Percentiles rank a stretch among this genome's conserved stretches.
Conservation (phyloP, 2,113 vertebrate genomes). For the Genyomyrus donnyi region DNA sequence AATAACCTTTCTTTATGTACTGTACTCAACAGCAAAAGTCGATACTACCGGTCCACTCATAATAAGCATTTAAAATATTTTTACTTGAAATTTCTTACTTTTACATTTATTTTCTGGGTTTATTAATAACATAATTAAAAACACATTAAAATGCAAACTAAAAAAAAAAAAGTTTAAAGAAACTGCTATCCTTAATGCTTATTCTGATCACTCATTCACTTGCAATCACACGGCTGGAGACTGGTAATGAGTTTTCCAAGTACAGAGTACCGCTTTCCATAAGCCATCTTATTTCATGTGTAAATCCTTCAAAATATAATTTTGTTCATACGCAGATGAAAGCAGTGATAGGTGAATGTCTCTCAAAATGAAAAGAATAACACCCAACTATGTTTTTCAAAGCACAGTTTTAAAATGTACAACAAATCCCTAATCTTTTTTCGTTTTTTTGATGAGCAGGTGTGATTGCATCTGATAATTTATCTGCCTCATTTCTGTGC, state of each 20-base stretch:
- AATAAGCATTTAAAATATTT: background rate
- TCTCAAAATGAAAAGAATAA: background rate
- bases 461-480: background rate
- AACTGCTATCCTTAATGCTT: background rate
- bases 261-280: background rate
- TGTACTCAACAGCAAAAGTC: background rate
- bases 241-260: slow-evolving; percentile 1
- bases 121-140: background rate
- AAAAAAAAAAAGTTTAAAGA: background rate
- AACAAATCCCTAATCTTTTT: background rate
- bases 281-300: slow-evolving; percentile 2
- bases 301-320: slow-evolving; percentile 8
- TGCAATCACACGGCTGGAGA: background rate
- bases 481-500: background rate
- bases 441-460: background rate
- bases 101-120: background rate
- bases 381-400: background rate
- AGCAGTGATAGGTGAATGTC: background rate
- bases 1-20: background rate
- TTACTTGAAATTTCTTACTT: background rate
- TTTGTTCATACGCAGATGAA: background rate
- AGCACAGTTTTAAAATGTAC: background rate
- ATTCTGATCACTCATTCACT: background rate
- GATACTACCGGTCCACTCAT: background rate
- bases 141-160: slow-evolving; percentile 1